Percentiles rank a stretch among this genome's conserved stretches.
Conservation (phyloP, 2,797 vertebrate species). For the Halcyon smyrnensis region DNA sequence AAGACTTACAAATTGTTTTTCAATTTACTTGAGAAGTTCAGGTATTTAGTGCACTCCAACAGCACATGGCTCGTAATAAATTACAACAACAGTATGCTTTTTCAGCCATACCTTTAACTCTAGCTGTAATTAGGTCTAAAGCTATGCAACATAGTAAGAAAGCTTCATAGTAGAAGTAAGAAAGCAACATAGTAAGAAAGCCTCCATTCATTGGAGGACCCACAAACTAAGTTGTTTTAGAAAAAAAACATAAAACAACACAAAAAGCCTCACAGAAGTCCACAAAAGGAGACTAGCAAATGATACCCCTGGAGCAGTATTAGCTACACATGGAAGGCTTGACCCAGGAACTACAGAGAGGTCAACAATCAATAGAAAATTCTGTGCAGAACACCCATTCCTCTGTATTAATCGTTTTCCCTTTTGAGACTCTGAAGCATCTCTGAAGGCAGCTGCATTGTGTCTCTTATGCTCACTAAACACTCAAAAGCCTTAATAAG, state of each 20-base stretch:
- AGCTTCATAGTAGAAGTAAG: background rate
- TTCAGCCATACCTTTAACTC: background rate
- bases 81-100: background rate
- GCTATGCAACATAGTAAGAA: background rate
- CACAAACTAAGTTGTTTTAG: background rate
- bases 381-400: background rate
- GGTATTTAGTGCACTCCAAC: background rate
- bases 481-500: background rate
- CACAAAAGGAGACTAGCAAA: background rate
- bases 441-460: background rate
- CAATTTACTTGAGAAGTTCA: background rate
- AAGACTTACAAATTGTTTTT: background rate
- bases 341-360: background rate
- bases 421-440: background rate
- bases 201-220: background rate
- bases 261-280: background rate
- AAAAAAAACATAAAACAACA: background rate
- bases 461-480: background rate
- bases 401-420: background rate
- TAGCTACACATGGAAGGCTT: background rate
- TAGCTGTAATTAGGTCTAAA: background rate
- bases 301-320: accelerated
- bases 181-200: background rate
- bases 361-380: background rate
- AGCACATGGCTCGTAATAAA: background rate